Evolutionary conservation across 2,797 vertebrate genomes (phyloP), one percentile per base, ranked within the genome.

Genomic region (Chrysolophus pictus): DNA sequence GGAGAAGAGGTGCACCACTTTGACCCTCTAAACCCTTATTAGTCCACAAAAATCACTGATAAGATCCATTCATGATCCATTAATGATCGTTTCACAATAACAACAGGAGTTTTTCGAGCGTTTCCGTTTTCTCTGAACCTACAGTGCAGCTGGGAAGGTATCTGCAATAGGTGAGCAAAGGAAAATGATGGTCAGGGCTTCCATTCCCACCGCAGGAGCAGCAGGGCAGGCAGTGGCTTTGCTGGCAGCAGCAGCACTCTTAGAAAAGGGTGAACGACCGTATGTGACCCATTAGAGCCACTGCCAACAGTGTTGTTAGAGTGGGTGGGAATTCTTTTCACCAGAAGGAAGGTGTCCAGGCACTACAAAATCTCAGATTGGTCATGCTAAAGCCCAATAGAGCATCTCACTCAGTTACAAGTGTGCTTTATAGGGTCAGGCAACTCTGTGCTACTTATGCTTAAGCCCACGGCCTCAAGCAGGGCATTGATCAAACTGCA

Each of bases 241-340:
- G 0, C 4, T 24, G 47, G 10, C 31, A n/a, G 41, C 42, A 58
- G 56, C 23, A 60, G 70, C 17, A 47, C 39, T 19, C 26, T 14
- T 35, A 14, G 39, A 60, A 47, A 35, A 55, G 11, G 51, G 11
- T 8, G 58, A 59, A 29, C 0, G 0, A 29, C 11, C 17, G 14
- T 31, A 9, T 24, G 33, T 19, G 16, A 55, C 53, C 51, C 39
- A 10, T 65, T 35, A 5, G 0, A 0, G 44, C 17, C 37, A 31
- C 11, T 39, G 37, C 23, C 75, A 26, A 5, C 0, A 4, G 64
- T 21, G 5, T 5, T 24, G 4, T 24, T 37, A 29, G 8, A n/a
- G 29, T 24, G 55, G 4, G 39, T 6, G 22, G 24, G 46, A 14
- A 10, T 14, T 11, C 26, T 47, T 74, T 46, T 46, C 51, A 65